Evolutionary conservation across 2,888 invertebrate species (phyloP).

Genomic region (Thalpophila matura): DNA sequence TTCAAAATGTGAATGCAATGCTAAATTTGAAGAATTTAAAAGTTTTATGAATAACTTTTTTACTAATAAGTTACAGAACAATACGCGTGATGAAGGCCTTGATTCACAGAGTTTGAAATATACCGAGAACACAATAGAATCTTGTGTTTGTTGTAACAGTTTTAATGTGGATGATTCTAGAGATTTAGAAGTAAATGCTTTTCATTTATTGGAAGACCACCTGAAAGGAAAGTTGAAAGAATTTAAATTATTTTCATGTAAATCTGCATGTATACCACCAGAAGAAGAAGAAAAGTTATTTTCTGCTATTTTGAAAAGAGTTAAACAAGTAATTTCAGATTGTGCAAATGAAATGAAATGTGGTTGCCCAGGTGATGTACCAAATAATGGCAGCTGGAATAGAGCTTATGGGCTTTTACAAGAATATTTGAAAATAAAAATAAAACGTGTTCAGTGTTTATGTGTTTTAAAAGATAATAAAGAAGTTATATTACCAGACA

Average conservation of each 20-base stretch:
- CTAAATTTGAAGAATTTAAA: constrained; percentile 64
- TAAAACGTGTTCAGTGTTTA: constrained; percentile 79
- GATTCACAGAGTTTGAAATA: constrained; percentile 64
- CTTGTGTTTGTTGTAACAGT: constrained; percentile 77
- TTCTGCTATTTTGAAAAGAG: constrained; percentile 73
- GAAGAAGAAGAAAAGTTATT: constrained; percentile 78
- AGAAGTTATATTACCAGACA: constrained; percentile 69
- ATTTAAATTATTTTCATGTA: constrained; percentile 71
- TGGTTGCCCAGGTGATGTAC: constrained; percentile 66
- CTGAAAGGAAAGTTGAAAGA: constrained; percentile 78
- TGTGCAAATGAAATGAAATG: constrained; percentile 74
- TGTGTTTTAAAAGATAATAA: constrained; percentile 70
- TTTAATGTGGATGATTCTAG: constrained; percentile 67
- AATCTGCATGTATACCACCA: constrained; percentile 69
- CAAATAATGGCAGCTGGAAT: constrained; percentile 78
- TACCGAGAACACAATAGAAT: constrained; percentile 45
- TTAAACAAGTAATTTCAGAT: constrained; percentile 80
- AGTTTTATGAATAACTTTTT: constrained; percentile 49
- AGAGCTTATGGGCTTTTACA: constrained; percentile 82
- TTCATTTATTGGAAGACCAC: constrained; percentile 81
- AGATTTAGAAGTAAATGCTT: constrained; percentile 83
- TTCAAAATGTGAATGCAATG: constrained; percentile 57
- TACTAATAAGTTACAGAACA: constrained; percentile 45
- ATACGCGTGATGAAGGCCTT: constrained; percentile 56
- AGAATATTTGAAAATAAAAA: constrained; percentile 86